phyloP scores from a whole-genome alignment of 2,888 invertebrate species.

The Netelia inedita region DNA sequence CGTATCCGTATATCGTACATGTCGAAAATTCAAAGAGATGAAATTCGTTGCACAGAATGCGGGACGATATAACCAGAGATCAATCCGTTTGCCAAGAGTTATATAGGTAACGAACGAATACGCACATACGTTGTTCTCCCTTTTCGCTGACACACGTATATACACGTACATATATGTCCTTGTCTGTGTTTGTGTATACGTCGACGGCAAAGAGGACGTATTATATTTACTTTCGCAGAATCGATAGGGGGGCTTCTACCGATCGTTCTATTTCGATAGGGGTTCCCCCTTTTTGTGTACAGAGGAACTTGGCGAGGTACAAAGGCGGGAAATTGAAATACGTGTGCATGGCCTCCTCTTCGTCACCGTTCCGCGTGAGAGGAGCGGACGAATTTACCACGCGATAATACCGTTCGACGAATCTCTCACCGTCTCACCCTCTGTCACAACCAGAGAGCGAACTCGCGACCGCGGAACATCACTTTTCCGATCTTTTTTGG shows the following conservation, averaged over 20 bases:
- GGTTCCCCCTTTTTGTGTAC: slow-evolving; percentile 31
- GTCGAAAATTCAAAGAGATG: background rate
- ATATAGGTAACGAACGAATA: background rate
- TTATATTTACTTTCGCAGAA: slow-evolving; percentile 83
- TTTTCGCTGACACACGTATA: background rate
- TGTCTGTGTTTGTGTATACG: slow-evolving; percentile 4
- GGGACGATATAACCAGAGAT: background rate
- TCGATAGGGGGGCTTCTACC: slow-evolving; percentile 76
- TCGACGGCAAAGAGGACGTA: slow-evolving; percentile 72
- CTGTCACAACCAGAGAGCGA: slow-evolving; percentile 16
- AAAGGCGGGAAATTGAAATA: too few relatives aligned
- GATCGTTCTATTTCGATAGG: slow-evolving; percentile 34
- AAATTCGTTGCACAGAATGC: background rate
- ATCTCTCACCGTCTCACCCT: slow-evolving; percentile 6
- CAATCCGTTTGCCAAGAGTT: background rate
- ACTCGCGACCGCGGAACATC: slow-evolving; percentile 40
- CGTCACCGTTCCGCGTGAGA: slow-evolving; percentile 1
- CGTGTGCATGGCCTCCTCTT: background rate
- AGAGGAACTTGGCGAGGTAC: slow-evolving; percentile 7
- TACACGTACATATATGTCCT: background rate
- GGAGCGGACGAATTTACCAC: slow-evolving; percentile 7
- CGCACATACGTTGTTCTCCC: background rate
- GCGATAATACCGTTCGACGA: slow-evolving; percentile 22
- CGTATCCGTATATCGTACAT: too few relatives aligned
- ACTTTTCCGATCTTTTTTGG: slow-evolving; percentile 13